Conservation (phyloP, 2,113 vertebrate genomes). For the Bagarius yarrelli region DNA sequence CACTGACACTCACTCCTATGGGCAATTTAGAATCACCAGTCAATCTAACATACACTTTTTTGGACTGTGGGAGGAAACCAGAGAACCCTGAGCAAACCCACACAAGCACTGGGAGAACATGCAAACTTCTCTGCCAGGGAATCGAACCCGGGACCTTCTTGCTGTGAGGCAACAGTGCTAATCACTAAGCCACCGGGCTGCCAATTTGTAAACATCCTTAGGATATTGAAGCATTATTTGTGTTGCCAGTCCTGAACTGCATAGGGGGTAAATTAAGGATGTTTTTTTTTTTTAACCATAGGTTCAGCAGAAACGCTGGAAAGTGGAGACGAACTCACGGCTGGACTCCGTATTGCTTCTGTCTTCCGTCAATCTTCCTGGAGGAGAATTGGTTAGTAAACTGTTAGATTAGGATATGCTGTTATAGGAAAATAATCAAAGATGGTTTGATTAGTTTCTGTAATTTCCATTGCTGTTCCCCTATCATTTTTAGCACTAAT, state of each 20-base stretch:
- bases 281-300: slow-evolving; percentile 49
- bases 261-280: neutral
- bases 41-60: too few relatives aligned
- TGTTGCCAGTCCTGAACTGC: neutral
- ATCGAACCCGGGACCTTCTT: too few relatives aligned
- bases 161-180: too few relatives aligned
- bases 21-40: too few relatives aligned
- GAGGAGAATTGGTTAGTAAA: slow-evolving; percentile 89
- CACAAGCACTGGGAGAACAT: too few relatives aligned
- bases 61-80: too few relatives aligned
- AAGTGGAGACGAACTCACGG: slow-evolving; percentile 92
- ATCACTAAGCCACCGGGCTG: too few relatives aligned
- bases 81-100: too few relatives aligned
- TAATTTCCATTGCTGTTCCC: neutral
- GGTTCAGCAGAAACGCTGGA: slow-evolving; percentile 98
- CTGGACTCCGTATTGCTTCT: slow-evolving; percentile 90
- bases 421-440: neutral
- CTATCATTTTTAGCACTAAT: neutral
- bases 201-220: neutral
- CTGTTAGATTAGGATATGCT: too few relatives aligned
- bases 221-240: neutral
- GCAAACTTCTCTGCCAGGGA: too few relatives aligned
- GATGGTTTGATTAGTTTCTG: neutral
- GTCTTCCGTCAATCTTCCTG: slow-evolving; percentile 92
- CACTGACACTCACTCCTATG: too few relatives aligned